Conservation (phyloP, 1,140 invertebrate species). For the Augochlora pura region DNA sequence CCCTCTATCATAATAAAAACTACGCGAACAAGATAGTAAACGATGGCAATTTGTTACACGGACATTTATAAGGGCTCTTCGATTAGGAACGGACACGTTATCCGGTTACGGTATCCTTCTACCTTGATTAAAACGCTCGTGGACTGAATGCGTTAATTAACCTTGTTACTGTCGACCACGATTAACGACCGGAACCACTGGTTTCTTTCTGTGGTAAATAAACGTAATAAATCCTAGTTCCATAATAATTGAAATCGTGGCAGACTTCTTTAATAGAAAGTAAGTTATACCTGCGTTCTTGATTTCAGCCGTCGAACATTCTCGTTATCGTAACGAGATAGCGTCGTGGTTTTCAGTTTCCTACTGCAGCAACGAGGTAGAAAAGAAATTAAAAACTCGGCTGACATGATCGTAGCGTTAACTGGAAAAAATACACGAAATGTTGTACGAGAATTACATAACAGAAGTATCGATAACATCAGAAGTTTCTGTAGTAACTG, state of each 20-base stretch:
- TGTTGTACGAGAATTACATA: no score
- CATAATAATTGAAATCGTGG: neutral
- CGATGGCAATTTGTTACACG: conserved; percentile 5
- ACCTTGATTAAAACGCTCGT: conserved; percentile 42
- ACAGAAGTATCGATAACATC: no score
- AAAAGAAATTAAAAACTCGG: no score
- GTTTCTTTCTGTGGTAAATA: conserved; percentile 11
- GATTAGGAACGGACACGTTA: conserved; percentile 34
- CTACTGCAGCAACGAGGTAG: no score
- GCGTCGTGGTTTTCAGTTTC: neutral
- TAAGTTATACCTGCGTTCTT: no score
- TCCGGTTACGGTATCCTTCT: conserved; percentile 36
- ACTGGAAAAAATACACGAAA: no score
- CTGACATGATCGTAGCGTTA: no score
- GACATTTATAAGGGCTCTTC: conserved; percentile 5
- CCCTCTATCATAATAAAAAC: neutral
- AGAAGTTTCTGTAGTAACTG: no score
- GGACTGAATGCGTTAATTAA: conserved; percentile 49
- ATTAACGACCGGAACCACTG: conserved; percentile 15
- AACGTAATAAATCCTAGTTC: neutral
- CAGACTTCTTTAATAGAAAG: no score
- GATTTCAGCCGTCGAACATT: no score
- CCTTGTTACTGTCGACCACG: conserved; percentile 17
- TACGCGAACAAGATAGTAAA: neutral
- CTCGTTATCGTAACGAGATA: neutral